phyloP scores from a whole-genome alignment of 23 tunicate species.

The Botrylloides violaceus region DNA sequence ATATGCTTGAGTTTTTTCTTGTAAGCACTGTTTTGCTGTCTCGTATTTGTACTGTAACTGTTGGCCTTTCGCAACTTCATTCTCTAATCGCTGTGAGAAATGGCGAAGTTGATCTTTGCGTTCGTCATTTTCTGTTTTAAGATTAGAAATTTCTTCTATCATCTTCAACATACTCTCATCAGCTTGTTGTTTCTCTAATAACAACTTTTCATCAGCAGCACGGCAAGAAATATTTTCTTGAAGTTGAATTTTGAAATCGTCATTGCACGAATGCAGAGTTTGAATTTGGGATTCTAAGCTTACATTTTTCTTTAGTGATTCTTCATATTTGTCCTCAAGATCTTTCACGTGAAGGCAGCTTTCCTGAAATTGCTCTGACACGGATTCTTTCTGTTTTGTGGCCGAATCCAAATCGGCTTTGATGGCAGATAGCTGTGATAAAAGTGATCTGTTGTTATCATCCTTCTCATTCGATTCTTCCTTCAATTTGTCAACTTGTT shows the following conservation, averaged over 20 bases:
- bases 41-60: no score
- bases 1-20: neutral
- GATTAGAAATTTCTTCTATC: neutral
- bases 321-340: neutral
- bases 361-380: neutral
- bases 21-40: neutral
- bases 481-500: neutral
- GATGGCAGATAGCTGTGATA: neutral
- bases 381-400: neutral
- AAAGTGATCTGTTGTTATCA: neutral
- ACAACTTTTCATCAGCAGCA: neutral
- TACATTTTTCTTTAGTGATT: neutral
- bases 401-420: neutral
- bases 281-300: conserved; percentile 1
- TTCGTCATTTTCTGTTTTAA: neutral
- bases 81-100: no score
- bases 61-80: no score
- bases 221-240: no score
- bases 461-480: neutral
- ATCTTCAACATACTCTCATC: neutral
- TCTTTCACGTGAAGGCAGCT: neutral
- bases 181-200: neutral
- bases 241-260: no score
- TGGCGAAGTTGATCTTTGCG: neutral
- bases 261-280: no score